Conservation (phyloP, 1,140 invertebrate genomes). For the Cherax quadricarinatus region DNA sequence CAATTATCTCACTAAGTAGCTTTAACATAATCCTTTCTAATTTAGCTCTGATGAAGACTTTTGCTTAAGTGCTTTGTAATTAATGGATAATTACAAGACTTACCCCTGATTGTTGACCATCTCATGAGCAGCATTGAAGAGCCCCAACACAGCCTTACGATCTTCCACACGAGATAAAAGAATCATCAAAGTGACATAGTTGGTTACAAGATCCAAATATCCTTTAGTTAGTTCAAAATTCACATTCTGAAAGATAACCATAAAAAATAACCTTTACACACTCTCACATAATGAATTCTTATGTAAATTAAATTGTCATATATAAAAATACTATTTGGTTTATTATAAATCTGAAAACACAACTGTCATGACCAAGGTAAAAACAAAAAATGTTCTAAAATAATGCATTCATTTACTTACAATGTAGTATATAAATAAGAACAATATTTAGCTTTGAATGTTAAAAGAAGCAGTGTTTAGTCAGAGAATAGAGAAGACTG, state of each 20-base stretch:
- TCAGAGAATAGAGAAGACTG: too few species aligned
- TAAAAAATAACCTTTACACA: constrained; percentile 42
- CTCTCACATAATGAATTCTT: too few species aligned
- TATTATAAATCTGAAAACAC: background rate
- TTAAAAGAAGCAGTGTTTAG: too few species aligned
- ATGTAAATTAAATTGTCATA: too few species aligned
- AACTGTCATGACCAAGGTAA: background rate
- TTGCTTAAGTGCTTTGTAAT: too few species aligned
- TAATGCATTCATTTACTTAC: constrained; percentile 30
- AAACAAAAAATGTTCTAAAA: too few species aligned
- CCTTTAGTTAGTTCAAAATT: constrained; percentile 98
- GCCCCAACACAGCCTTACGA: constrained; percentile 95
- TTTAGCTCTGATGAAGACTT: too few species aligned
- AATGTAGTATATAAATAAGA: constrained; percentile 62
- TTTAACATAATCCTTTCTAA: too few species aligned
- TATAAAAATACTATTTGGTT: too few species aligned
- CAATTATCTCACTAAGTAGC: too few species aligned
- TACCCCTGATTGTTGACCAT: constrained; percentile 88
- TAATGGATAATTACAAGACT: constrained; percentile 28
- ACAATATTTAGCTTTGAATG: too few species aligned
- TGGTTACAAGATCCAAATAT: constrained; percentile 96
- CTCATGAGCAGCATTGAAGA: constrained; percentile 99
- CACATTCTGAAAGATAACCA: constrained; percentile 80
- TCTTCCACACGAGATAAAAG: constrained; percentile 97
- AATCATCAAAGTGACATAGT: constrained; percentile 97